phyloP scores from a whole-genome alignment of 2,888 invertebrate genomes.

The Zeuzera pyrina region DNA sequence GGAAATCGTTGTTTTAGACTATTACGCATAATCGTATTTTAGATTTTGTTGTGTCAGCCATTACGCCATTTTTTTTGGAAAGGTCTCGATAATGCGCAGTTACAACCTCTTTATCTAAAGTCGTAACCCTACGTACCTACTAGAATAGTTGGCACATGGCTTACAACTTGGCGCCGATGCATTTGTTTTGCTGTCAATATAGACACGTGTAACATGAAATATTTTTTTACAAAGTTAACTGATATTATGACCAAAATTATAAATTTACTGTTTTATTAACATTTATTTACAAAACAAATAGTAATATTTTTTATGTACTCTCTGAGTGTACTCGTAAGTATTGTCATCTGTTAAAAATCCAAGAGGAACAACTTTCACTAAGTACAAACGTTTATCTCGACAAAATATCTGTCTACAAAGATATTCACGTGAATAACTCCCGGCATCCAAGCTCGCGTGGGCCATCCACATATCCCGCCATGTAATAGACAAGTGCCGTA shows the following conservation, averaged over 20 bases:
- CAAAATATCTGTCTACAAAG: conserved; percentile 8
- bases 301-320: too few species aligned
- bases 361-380: too few species aligned
- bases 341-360: too few species aligned
- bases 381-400: too few species aligned
- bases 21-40: conserved; percentile 44
- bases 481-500: conserved; percentile 64
- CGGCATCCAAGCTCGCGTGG: conserved; percentile 43
- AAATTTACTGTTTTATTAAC: too few species aligned
- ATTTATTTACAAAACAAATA: too few species aligned
- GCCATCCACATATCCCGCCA: conserved; percentile 38
- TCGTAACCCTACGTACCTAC: conserved; percentile 19
- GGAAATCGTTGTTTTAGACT: conserved; percentile 31
- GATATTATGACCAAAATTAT: too few species aligned
- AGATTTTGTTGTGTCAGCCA: conserved; percentile 22
- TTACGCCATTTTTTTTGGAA: conserved; percentile 22
- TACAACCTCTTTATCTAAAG: conserved; percentile 19
- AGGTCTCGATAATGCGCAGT: conserved; percentile 54
- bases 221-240: too few species aligned
- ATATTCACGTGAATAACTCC: conserved; percentile 30
- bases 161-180: conserved; percentile 32
- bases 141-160: conserved; percentile 44
- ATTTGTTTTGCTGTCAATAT: conserved; percentile 36
- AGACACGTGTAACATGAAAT: conserved; percentile 42
- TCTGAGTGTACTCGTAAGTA: too few species aligned